These are phyloP conservation scores for Pempheris klunzingeri DNA, from an alignment of 2,797 vertebrate genomes.

Conservation along the genomic window DNA sequence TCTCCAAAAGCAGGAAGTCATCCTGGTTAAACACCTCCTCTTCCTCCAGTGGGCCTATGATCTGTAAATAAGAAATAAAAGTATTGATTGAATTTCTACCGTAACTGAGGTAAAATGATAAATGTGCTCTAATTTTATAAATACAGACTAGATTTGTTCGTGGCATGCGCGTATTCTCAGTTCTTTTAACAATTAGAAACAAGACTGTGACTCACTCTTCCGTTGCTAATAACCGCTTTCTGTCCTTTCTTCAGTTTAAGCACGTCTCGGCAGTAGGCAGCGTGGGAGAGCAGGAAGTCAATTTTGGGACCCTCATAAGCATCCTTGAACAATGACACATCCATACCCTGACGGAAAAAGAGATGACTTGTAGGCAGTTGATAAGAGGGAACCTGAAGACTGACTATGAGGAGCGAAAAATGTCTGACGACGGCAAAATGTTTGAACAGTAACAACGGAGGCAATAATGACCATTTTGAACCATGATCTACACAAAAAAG, in stretches of 20 bases:
- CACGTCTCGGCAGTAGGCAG: slow-evolving; percentile 92
- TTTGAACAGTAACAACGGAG: slow-evolving; percentile 6
- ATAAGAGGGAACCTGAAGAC: slow-evolving; percentile 13
- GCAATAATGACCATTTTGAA: neutral
- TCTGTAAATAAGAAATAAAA: slow-evolving; percentile 76
- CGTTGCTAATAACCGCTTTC: slow-evolving; percentile 96
- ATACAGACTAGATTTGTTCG: neutral
- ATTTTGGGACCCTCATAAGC: slow-evolving; percentile 89
- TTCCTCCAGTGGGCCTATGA: slow-evolving; percentile 94
- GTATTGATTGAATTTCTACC: neutral
- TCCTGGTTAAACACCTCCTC: slow-evolving; percentile 97
- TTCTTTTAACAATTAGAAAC: neutral
- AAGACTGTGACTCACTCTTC: slow-evolving; percentile 88
- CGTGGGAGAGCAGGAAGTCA: slow-evolving; percentile 95
- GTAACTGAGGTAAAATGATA: neutral
- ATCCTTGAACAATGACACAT: slow-evolving; percentile 90
- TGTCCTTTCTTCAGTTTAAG: slow-evolving; percentile 96
- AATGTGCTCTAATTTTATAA: neutral
- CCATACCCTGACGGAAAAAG: slow-evolving; percentile 91
- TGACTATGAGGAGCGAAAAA: neutral
- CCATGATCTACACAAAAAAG: neutral
- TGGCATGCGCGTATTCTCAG: neutral
- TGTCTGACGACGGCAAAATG: neutral
- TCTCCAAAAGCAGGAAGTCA: slow-evolving; percentile 97
- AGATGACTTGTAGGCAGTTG: slow-evolving; percentile 9